Base-by-base conservation (phyloP, 2,797 vertebrate genomes). In the Tokudaia muenninki region DNA sequence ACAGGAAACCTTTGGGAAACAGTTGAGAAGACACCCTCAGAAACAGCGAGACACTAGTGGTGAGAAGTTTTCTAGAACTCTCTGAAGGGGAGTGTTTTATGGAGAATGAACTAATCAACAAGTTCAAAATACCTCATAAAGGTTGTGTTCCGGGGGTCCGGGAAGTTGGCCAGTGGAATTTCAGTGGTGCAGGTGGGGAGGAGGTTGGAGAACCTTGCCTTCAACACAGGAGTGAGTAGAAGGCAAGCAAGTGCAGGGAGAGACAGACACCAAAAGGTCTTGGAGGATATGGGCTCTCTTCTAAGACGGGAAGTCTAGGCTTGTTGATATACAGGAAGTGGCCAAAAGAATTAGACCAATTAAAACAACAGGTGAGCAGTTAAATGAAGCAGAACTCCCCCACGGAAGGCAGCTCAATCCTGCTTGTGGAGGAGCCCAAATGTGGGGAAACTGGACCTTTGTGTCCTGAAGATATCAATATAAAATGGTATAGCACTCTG, bases 351-450 rank as follows among this genome's bases (percentile, higher is more conserved):
- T 83, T 77, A 44, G 21, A 52, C 17, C 88, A 34, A 21, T 89
- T 94, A 87, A 92, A 96, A 84, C 5, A 1, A 26, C 34, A 47
- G 63, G n/a, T 92, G 50, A 37, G 37, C 22, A 83, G 61, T 83
- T 81, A 89, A 89, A 37, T 22, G 75, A 96, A 86, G 81, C 78
- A 92, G 63, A 74, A 63, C 63, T 90, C 77, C 67, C 57, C 67
- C 29, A 67, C 89, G 74, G 84, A 94, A 95, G 61, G 72, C 83
- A 92, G 67, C 82, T 96, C 86, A 79, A 91, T 80, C 61, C 61
- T 89, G 37, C 22, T 41, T 31, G 19, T 52, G 72, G 44, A 79
- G 26, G 6, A 77, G 10, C 1, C 4, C 72, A 31, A 50, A 57
- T 37, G 9, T 72, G 34, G 61, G 81, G 78, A 90, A 92, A 41